Base-by-base conservation (phyloP, 2,888 invertebrate species). In the Ischnura elegans region DNA sequence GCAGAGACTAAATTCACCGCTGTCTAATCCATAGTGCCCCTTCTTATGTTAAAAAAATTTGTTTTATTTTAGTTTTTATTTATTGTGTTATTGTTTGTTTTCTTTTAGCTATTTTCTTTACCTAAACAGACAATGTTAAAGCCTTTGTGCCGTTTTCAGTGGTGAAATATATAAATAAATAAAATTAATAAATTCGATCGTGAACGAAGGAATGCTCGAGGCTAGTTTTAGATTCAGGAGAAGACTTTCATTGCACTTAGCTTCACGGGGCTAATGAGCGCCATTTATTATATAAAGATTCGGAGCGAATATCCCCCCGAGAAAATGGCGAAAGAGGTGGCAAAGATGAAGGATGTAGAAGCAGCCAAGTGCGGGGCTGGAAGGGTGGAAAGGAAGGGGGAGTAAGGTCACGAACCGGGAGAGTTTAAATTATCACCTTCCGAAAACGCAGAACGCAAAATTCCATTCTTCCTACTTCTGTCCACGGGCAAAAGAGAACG, bases 391-490 rank as follows among this genome's bases (percentile, higher is more conserved):
- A 6, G 66, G 29, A 29, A 3, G 66, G 55, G 8, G 47, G 47
- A 13, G 47, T 47, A 13, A 19, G 51, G 51, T 13, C 51, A 51
- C 51, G 51, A 51, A 51, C 51, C 51, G 51, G 51, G 51, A 13
- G 47, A 16, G 76, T 29, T 76, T 76, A 76, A 76, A 76, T 76
- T 76, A 76, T 76, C 76, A 76, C 76, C 76, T 76, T 76, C 36
- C 36, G 66, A 29, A n/a, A 76, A 76, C 66, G 76, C 76, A 36
- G 13, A 36, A 76, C 76, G 76, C 76, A 76, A 76, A 76, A 36
- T 76, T 76, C 76, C 76, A 36, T 36, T 76, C 76, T 76, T 76
- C 76, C 76, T 29, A 76, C 76, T 76, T 76, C 76, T 76, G 76
- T 76, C 76, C 76, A 76, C 76, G 76, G n/a, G n/a, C n/a, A n/a